phyloP scores from a whole-genome alignment of 2,113 vertebrate species.

The Proterorhinus semilunaris region DNA sequence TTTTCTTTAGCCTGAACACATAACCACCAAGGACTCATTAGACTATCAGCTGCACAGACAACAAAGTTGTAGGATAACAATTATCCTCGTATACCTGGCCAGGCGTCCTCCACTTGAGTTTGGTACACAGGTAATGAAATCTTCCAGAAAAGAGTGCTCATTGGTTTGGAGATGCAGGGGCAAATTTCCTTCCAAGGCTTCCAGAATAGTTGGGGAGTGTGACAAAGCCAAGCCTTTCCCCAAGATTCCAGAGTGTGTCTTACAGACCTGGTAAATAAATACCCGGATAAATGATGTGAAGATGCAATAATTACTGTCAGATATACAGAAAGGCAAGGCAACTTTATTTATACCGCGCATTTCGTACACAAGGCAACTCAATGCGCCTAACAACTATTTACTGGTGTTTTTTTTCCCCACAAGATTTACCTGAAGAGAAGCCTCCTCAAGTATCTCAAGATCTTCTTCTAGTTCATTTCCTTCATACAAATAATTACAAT shows the following conservation, averaged over 20 bases:
- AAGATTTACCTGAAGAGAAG: constrained; percentile 88
- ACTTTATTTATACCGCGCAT: too few relatives aligned
- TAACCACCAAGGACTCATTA: too few relatives aligned
- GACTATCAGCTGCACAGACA: too few relatives aligned
- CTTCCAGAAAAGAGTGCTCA: constrained; percentile 96
- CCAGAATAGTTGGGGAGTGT: constrained; percentile 94
- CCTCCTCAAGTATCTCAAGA: constrained; percentile 97
- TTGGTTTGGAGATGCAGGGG: constrained; percentile 96
- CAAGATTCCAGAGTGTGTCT: constrained; percentile 92
- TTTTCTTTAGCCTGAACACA: too few relatives aligned
- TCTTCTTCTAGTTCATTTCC: constrained; percentile 96
- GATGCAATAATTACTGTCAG: neutral
- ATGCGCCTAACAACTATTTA: neutral
- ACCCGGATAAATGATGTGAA: neutral
- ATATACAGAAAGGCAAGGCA: too few relatives aligned
- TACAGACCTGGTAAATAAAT: constrained; percentile 82
- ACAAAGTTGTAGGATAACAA: neutral
- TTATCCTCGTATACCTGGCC: constrained; percentile 80
- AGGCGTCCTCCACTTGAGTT: constrained; percentile 95
- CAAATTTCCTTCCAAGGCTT: constrained; percentile 94
- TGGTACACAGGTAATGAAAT: constrained; percentile 95
- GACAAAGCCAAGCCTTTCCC: constrained; percentile 95
- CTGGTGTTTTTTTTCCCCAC: neutral
- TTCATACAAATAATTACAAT: constrained; percentile 34
- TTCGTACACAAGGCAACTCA: too few relatives aligned